Evolutionary conservation across 2,797 vertebrate species (phyloP).

Genomic region (Rhynchonycteris naso): DNA sequence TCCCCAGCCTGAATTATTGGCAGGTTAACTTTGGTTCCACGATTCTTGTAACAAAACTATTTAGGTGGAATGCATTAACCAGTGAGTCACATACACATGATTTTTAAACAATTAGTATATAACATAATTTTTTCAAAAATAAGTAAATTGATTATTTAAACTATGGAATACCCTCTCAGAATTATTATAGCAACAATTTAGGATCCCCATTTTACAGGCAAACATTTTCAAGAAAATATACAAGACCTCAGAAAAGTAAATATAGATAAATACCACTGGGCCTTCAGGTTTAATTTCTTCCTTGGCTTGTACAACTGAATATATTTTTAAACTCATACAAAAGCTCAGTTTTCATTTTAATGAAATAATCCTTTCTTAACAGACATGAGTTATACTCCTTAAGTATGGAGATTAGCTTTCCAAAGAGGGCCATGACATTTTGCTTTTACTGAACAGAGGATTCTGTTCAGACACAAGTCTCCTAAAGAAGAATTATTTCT

Average conservation of each 20-base stretch:
- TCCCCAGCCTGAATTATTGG: not conserved
- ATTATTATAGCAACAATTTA: not conserved
- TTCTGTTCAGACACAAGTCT: not conserved
- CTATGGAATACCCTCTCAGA: not conserved
- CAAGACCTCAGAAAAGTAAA: not conserved
- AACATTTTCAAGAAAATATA: not conserved
- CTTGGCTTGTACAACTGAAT: not conserved
- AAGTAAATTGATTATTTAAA: not conserved
- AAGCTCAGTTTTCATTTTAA: not conserved
- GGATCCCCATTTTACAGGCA: not conserved
- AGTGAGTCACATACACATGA: not conserved
- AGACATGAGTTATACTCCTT: not conserved
- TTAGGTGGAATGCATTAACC: not conserved
- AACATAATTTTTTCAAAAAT: not conserved
- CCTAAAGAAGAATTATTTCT: not conserved
- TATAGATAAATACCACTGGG: not conserved
- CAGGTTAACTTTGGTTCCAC: not conserved
- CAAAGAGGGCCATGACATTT: not conserved
- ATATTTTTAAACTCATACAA: constrained; percentile 5
- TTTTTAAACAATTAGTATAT: not conserved
- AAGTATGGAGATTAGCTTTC: not conserved
- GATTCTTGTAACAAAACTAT: not conserved
- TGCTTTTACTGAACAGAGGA: not conserved
- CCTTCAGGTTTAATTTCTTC: not conserved
- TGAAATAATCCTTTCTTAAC: not conserved